These are phyloP conservation scores for Arrhopalites spinosus DNA, from an alignment of 2,888 invertebrate genomes.

Conservation along the genomic window DNA sequence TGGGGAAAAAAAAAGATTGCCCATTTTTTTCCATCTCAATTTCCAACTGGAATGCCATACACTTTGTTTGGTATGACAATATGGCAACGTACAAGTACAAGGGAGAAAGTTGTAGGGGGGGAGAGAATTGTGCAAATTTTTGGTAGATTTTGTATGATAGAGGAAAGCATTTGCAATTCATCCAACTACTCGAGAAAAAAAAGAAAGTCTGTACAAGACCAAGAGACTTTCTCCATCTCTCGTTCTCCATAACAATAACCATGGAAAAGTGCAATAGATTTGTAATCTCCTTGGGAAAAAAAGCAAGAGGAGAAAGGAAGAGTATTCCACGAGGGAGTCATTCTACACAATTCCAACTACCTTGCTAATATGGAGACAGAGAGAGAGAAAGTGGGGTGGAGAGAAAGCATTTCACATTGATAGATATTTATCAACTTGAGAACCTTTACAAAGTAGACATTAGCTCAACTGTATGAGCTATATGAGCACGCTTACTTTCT, in stretches of 20 bases:
- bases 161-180: constrained; percentile 1
- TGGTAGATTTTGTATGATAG: background rate
- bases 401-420: background rate
- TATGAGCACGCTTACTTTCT: background rate
- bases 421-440: background rate
- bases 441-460: too few species aligned
- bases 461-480: too few species aligned
- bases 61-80: too few species aligned
- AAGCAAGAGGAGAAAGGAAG: too few species aligned
- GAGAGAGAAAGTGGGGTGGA: too few species aligned
- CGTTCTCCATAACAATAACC: constrained; percentile 23
- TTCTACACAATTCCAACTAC: constrained; percentile 11
- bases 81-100: too few species aligned
- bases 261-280: constrained; percentile 19
- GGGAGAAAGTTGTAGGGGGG: background rate
- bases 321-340: background rate
- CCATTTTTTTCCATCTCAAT: too few species aligned
- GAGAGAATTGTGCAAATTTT: background rate
- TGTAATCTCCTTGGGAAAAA: constrained; percentile 19
- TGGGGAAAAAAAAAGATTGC: too few species aligned
- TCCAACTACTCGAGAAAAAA: background rate
- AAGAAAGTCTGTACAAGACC: background rate
- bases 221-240: background rate
- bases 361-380: background rate
- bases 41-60: too few species aligned